phyloP scores from a whole-genome alignment of 2,797 vertebrate species.

The Sebastolobus alascanus region DNA sequence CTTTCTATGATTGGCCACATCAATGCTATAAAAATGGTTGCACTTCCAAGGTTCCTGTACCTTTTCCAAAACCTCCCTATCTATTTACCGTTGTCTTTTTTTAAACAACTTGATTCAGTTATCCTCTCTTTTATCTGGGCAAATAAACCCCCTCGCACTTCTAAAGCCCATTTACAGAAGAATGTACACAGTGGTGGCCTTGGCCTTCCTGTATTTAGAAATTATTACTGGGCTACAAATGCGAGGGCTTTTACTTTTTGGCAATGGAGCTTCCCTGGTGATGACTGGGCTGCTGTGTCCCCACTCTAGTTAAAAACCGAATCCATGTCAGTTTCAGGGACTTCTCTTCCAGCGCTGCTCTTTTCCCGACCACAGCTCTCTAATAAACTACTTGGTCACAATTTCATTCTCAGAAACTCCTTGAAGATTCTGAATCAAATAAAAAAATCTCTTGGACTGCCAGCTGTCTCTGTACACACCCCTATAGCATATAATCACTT shows the following conservation, averaged over 20 bases:
- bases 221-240: slow-evolving; percentile 3
- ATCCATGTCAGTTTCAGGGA: too few species aligned
- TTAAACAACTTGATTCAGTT: neutral
- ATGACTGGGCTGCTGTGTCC: too few species aligned
- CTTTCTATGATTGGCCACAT: neutral
- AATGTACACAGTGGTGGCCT: neutral
- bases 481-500: slow-evolving; percentile 9
- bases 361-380: neutral
- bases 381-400: neutral
- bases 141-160: neutral
- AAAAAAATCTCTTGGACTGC: neutral
- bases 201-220: neutral
- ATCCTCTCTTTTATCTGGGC: neutral
- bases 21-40: slow-evolving; percentile 5
- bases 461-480: neutral
- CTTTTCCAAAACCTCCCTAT: slow-evolving; percentile 10
- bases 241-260: neutral
- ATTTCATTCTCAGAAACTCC: too few species aligned
- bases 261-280: too few species aligned
- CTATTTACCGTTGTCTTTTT: neutral
- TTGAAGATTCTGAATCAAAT: neutral
- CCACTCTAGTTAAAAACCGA: neutral
- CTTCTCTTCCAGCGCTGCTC: neutral
- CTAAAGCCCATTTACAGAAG: neutral
- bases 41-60: slow-evolving; percentile 1